These are phyloP conservation scores for Aethes cnicana DNA, from an alignment of 2,888 invertebrate genomes.

Conservation along the genomic window DNA sequence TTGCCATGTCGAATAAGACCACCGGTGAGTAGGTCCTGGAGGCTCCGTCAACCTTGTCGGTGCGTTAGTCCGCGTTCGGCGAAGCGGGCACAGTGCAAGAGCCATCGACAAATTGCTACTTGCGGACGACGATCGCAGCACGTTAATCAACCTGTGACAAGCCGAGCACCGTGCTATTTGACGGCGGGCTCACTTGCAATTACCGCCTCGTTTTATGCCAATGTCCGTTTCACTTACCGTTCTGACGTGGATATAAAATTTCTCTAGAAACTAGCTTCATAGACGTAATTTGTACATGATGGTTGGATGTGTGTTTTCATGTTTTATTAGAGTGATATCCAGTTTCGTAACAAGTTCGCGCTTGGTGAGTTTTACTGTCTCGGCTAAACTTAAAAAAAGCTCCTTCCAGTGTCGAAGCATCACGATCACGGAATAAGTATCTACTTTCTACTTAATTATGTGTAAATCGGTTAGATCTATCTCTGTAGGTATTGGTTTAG, in stretches of 20 bases:
- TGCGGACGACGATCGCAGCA: conserved; percentile 36
- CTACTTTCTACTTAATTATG: no score
- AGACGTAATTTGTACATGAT: conserved; percentile 42
- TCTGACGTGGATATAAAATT: conserved; percentile 24
- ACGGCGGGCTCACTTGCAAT: conserved; percentile 29
- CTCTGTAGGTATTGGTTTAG: no score
- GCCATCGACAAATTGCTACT: conserved; percentile 42
- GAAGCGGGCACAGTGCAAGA: conserved; percentile 29
- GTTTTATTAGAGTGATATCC: conserved; percentile 18
- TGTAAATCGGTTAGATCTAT: no score
- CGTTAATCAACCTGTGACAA: conserved; percentile 41
- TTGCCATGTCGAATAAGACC: conserved; percentile 4
- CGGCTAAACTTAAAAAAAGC: no score
- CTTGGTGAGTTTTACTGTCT: conserved; percentile 52
- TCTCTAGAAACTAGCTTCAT: conserved; percentile 7
- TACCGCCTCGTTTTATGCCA: conserved; percentile 29
- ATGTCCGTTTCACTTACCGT: conserved; percentile 31
- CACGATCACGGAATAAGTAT: no score
- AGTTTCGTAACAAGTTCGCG: conserved; percentile 54
- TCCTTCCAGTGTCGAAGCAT: no score
- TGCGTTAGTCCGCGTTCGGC: conserved; percentile 2
- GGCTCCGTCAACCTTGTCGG: neutral
- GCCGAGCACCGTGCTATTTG: conserved; percentile 34
- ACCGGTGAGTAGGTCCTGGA: neutral
- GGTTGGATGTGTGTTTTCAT: conserved; percentile 3